Percentiles rank a stretch among this genome's conserved stretches.
These are phyloP conservation scores for Plectropomus leopardus DNA, from an alignment of 2,113 vertebrate genomes.

Conservation along the genomic window DNA sequence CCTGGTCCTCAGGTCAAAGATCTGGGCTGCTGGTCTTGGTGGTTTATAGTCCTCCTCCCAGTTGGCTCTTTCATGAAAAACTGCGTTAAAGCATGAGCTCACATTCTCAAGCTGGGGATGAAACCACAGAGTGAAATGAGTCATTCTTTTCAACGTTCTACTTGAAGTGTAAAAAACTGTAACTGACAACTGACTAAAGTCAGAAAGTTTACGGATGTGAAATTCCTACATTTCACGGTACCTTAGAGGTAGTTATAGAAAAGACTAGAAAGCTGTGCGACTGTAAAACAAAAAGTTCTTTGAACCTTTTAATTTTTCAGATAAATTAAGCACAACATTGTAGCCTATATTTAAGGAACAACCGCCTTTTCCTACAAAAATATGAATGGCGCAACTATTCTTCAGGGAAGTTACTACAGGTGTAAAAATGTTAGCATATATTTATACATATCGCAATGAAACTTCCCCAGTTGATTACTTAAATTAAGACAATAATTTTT, in stretches of 20 bases:
- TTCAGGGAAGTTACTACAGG: too few relatives aligned
- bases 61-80: constrained; percentile 1
- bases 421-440: too few relatives aligned
- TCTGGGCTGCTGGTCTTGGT: constrained; percentile 20
- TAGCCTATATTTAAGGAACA: neutral
- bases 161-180: neutral
- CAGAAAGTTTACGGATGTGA: neutral
- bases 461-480: too few relatives aligned
- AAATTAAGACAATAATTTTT: too few relatives aligned
- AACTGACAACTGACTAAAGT: neutral
- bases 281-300: neutral
- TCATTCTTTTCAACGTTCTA: constrained; percentile 1
- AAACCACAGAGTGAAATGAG: constrained; percentile 3
- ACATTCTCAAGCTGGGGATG: neutral
- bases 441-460: too few relatives aligned
- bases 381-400: too few relatives aligned
- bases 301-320: neutral
- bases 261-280: neutral
- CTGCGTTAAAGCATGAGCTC: neutral
- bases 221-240: neutral
- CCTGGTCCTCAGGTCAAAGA: constrained; percentile 17
- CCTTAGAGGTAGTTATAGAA: neutral
- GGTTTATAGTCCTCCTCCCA: constrained; percentile 29
- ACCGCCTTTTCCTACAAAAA: neutral
- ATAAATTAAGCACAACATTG: neutral